Conservation (phyloP, 2,113 vertebrate genomes). For the Dendropsophus ebraccatus region DNA sequence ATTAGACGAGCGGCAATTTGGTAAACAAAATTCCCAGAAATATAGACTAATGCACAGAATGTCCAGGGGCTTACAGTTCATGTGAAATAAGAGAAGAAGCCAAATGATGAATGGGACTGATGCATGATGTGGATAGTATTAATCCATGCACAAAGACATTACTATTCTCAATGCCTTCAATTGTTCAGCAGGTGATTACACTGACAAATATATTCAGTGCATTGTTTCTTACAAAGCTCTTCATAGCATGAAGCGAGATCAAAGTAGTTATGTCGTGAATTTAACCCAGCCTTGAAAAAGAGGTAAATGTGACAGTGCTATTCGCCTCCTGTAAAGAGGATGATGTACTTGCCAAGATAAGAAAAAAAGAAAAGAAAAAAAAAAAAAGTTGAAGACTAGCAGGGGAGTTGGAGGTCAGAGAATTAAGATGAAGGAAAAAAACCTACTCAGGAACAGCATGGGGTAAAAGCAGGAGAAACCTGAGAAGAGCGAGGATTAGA, state of each 20-base stretch:
- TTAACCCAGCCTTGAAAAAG: conserved; percentile 20
- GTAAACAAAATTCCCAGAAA: conserved; percentile 35
- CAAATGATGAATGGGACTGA: conserved; percentile 46
- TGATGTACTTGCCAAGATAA: conserved; percentile 44
- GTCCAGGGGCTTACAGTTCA: conserved; percentile 30
- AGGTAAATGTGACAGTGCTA: conserved; percentile 38
- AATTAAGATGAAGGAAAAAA: background rate
- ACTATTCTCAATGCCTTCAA: conserved; percentile 40
- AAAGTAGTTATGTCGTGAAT: conserved; percentile 42
- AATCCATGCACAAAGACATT: conserved; percentile 45
- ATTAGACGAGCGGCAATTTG: conserved; percentile 32
- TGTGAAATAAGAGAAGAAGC: conserved; percentile 39
- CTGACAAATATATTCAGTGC: conserved; percentile 44
- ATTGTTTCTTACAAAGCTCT: conserved; percentile 40
- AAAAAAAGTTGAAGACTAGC: background rate
- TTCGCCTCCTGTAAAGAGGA: conserved; percentile 16
- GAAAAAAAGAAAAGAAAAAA: background rate
- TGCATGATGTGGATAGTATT: conserved; percentile 48
- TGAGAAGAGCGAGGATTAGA: conserved; percentile 16
- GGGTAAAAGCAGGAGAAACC: conserved; percentile 8
- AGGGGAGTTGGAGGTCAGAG: conserved; percentile 28
- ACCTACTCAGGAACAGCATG: conserved; percentile 8
- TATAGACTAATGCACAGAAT: conserved; percentile 36
- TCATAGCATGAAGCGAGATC: conserved; percentile 43
- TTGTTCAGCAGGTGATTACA: conserved; percentile 48